Percentiles rank a stretch among this genome's conserved stretches.
phyloP scores from a whole-genome alignment of 2,113 vertebrate genomes.

The Loxodonta africana region DNA sequence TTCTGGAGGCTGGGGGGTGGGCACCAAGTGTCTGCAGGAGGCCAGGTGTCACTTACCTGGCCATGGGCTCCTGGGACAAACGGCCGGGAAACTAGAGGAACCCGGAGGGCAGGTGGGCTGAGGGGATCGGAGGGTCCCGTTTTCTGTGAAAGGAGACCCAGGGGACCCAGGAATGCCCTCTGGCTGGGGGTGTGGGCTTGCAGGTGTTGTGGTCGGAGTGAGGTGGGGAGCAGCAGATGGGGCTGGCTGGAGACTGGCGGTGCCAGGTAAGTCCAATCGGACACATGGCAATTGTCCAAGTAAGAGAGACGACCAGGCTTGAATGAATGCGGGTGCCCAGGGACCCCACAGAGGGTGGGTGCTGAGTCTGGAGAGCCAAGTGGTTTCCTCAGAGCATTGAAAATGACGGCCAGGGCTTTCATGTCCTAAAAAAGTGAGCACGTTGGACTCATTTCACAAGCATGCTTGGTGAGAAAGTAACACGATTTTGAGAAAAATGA shows the following conservation, averaged over 20 bases:
- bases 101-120: background rate
- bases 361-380: rapidly evolving
- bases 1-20: no score
- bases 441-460: background rate
- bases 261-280: no score
- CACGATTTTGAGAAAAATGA: background rate
- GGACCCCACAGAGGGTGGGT: rapidly evolving
- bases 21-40: background rate
- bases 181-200: background rate
- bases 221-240: background rate
- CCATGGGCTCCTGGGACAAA: background rate
- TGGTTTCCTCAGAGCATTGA: background rate
- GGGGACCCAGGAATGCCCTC: background rate
- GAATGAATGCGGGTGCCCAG: background rate
- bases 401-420: background rate
- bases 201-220: background rate
- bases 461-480: background rate
- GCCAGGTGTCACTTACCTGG: background rate
- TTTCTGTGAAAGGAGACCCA: no score
- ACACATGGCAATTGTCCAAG: no score
- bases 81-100: background rate
- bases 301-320: no score
- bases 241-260: background rate
- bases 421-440: rapidly evolving
- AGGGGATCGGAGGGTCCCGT: background rate